Conservation (phyloP, 2,113 vertebrate genomes). For the Mixornis gularis region DNA sequence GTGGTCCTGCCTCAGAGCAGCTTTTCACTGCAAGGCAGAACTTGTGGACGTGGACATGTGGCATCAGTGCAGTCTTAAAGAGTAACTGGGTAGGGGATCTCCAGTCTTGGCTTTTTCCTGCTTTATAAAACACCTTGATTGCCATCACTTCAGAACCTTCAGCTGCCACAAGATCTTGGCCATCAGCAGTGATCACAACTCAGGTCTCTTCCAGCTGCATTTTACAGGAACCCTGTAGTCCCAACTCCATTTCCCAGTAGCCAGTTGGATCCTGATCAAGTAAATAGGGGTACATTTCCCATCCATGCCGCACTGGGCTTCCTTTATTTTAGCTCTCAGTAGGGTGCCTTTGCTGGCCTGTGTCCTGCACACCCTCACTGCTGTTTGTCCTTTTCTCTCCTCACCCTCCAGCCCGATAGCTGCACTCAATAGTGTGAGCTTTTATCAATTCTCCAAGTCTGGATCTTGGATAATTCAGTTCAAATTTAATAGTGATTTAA, state of each 20-base stretch:
- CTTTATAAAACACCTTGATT: neutral
- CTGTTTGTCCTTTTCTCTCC: neutral
- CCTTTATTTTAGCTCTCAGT: neutral
- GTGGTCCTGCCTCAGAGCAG: neutral
- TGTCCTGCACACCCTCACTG: neutral
- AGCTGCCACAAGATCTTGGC: neutral
- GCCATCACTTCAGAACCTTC: neutral
- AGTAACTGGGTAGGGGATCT: rapidly evolving
- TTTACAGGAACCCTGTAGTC: neutral
- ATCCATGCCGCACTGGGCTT: rapidly evolving
- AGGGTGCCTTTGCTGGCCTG: neutral
- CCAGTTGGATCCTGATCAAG: neutral
- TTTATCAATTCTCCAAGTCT: neutral
- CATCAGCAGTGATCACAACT: neutral
- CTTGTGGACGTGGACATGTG: neutral
- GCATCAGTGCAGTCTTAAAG: neutral
- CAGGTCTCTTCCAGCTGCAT: neutral
- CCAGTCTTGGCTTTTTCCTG: neutral
- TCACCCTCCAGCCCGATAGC: neutral
- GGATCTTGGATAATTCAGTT: neutral
- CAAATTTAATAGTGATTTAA: neutral
- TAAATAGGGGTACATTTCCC: rapidly evolving
- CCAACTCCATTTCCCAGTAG: neutral
- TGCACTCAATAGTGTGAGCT: neutral
- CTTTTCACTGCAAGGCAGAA: neutral